Evolutionary conservation across 1,140 invertebrate species (phyloP).

Genomic region (Euglossa dilemma): DNA sequence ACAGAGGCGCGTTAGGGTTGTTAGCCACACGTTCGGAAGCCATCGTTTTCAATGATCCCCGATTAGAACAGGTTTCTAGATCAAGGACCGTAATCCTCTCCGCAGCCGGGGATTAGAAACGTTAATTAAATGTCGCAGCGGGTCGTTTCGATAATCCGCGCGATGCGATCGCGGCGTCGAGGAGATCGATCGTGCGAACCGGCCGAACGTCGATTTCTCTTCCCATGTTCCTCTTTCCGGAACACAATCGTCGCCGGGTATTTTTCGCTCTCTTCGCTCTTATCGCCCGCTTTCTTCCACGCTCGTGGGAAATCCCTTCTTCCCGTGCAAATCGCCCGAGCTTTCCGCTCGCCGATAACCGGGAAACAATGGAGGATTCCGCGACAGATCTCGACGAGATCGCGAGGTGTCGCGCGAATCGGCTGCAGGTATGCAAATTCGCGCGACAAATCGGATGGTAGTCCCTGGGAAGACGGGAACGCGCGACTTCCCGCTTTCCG

Average conservation of each 20-base stretch:
- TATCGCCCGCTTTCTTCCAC: constrained; percentile 23
- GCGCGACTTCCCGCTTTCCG: too few relatives aligned
- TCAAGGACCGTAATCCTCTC: constrained; percentile 29
- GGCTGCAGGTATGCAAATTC: too few relatives aligned
- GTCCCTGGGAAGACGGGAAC: too few relatives aligned
- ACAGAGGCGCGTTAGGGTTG: too few relatives aligned
- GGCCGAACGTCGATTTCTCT: constrained; percentile 62
- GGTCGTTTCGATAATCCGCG: constrained; percentile 35
- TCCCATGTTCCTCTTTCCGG: constrained; percentile 59
- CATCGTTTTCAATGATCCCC: constrained; percentile 19
- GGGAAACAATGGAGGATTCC: background rate
- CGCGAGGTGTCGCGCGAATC: too few relatives aligned
- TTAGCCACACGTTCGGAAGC: background rate
- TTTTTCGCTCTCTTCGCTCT: background rate
- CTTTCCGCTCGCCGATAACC: background rate
- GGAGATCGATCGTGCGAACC: constrained; percentile 67
- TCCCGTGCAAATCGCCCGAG: background rate
- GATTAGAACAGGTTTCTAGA: constrained; percentile 42
- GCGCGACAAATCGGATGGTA: too few relatives aligned
- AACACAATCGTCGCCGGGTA: constrained; percentile 56
- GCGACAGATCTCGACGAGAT: too few relatives aligned
- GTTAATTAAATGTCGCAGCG: constrained; percentile 48
- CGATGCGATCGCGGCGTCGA: constrained; percentile 19
- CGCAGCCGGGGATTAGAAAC: constrained; percentile 11
- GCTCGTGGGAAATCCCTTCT: constrained; percentile 48